These are phyloP conservation scores for Drosophila cracens DNA, from an alignment of 2,888 invertebrate species.

Conservation along the genomic window DNA sequence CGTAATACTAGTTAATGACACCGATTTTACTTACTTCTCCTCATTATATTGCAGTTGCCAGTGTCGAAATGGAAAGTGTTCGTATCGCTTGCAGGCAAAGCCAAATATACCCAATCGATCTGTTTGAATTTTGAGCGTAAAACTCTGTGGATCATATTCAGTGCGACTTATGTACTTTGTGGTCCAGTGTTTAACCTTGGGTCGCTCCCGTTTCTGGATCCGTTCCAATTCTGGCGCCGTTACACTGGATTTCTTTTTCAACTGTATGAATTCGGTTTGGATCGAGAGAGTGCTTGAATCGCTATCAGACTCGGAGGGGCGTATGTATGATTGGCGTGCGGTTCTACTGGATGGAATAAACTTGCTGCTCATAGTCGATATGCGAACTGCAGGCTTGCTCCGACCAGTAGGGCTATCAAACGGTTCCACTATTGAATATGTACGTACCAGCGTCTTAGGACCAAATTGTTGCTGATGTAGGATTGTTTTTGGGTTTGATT, in stretches of 20 bases:
- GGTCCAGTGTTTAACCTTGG: conserved; percentile 74
- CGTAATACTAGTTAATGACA: not conserved
- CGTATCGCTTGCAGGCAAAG: conserved; percentile 80
- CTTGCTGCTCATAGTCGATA: not conserved
- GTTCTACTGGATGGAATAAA: not conserved
- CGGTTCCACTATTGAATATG: not conserved
- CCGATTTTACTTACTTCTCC: conserved; percentile 63
- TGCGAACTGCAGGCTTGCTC: conserved; percentile 3
- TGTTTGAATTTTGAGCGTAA: conserved; percentile 73
- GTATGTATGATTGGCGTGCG: not conserved
- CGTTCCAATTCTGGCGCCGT: not conserved
- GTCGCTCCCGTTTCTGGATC: not conserved
- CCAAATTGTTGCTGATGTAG: conserved; percentile 16
- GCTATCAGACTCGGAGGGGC: not conserved
- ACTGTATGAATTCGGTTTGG: not conserved
- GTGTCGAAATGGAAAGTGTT: conserved; percentile 81
- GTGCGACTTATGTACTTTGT: conserved; percentile 67
- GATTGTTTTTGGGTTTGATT: not conserved
- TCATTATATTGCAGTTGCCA: conserved; percentile 75
- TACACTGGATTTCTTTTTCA: not conserved
- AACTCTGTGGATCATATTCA: conserved; percentile 50
- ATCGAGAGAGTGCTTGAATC: not conserved
- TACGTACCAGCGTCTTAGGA: not conserved
- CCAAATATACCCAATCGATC: conserved; percentile 83
- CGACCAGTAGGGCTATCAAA: not conserved